Evolutionary conservation across 30 jellyfish, hydroid and myxozoan genomes (phyloP), one percentile per base, ranked within the genome.

Genomic region (Morbakka virulenta): DNA sequence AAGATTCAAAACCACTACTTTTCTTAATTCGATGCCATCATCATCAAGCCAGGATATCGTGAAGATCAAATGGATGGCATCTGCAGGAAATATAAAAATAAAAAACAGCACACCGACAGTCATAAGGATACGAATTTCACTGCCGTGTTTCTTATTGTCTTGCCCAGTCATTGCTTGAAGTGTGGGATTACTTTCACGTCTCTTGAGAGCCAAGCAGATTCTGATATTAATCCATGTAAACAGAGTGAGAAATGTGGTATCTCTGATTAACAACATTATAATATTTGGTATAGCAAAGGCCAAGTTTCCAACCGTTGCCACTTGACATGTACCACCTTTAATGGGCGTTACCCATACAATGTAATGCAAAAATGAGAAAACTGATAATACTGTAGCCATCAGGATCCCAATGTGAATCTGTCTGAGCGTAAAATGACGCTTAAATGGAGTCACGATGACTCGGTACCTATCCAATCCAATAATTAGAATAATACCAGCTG

Each of bases 381-480:
- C 28, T 22, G 96, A 79, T 1, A 66, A 28, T 14, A 48, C 21
- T 1, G 62, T 77, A 12, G 80, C 79, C 1, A 66, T 23, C 9
- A 29, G 67, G 36, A 77, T 36, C 13, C 72, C 36, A 12, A 84
- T 34, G 36, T 82, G 87, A 22, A 89, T 69, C 23, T 70, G 92
- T 31, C 47, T 50, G n/a, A 79, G 32, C 26, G 81, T 77, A 32
- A 77, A 33, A 21, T 85, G 80, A 0, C 80, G 50, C 48, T 57
- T 75, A 47, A 89, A 76, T 0, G 97, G 97, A 57, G 91, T 74
- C 50, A 91, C 88, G 2, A 91, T 91, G 12, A 93, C 71, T 2
- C 96, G 78, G 75, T 94, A 91, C n/a, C 98, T 83, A 61, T 91
- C 98, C 41, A 91, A 20, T 28, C 88, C 96, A 50, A 91, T 79